Percentiles rank a stretch among this genome's conserved stretches.
Conservation (phyloP, 2,797 vertebrate species). For the Orestias chungarensis region DNA sequence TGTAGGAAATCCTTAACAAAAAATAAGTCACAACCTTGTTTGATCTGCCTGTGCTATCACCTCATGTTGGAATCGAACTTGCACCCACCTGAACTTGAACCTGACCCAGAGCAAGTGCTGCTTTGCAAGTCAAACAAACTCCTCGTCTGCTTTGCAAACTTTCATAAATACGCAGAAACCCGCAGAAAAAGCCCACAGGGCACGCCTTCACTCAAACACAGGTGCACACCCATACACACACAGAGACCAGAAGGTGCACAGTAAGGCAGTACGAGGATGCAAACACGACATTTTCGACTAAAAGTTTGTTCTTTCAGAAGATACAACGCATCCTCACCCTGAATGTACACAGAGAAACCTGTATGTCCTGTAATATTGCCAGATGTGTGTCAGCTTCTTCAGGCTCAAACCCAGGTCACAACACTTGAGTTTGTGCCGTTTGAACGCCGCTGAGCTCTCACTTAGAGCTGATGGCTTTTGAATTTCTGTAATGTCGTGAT, state of each 20-base stretch:
- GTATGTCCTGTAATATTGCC: constrained; percentile 66
- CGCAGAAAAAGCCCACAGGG: constrained; percentile 47
- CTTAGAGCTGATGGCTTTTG: constrained; percentile 68
- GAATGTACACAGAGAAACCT: constrained; percentile 74
- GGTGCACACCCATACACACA: constrained; percentile 1
- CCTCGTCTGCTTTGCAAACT: constrained; percentile 82
- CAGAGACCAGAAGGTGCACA: constrained; percentile 8
- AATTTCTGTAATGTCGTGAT: constrained; percentile 70
- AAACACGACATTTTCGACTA: constrained; percentile 27
- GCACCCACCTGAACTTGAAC: constrained; percentile 34
- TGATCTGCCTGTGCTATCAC: background rate
- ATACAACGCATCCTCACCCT: constrained; percentile 62
- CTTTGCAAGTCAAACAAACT: constrained; percentile 85
- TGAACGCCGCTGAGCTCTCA: constrained; percentile 45
- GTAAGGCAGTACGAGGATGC: constrained; percentile 49
- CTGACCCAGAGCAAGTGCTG: constrained; percentile 52
- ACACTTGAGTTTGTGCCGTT: constrained; percentile 33
- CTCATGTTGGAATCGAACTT: constrained; percentile 25
- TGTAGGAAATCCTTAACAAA: background rate
- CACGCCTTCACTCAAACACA: constrained; percentile 24
- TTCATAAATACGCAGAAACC: constrained; percentile 47
- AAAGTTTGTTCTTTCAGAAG: constrained; percentile 57
- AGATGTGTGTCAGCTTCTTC: constrained; percentile 26
- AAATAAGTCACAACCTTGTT: background rate
- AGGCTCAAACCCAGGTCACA: constrained; percentile 24